phyloP scores from a whole-genome alignment of 1,140 invertebrate species.

The Drosophila paulistorum region DNA sequence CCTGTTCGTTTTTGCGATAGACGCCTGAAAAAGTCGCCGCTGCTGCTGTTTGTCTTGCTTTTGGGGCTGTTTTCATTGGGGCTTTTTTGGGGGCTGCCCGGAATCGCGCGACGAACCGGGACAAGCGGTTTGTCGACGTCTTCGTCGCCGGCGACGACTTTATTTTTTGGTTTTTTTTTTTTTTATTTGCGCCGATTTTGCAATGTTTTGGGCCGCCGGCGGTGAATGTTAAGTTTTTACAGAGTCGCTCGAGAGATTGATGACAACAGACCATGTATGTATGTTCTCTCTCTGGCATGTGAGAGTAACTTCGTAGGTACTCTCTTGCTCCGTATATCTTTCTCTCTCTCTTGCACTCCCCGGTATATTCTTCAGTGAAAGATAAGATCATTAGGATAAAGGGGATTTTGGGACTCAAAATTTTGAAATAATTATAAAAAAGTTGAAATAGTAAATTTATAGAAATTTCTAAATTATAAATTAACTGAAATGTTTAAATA shows the following conservation, averaged over 20 bases:
- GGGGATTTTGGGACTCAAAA: background rate
- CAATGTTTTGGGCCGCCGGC: conserved; percentile 65
- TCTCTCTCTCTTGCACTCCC: background rate
- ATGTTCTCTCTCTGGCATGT: conserved; percentile 19
- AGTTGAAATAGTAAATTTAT: background rate
- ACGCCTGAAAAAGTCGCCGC: conserved; percentile 71
- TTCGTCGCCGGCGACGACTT: conserved; percentile 65
- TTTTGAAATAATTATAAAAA: background rate
- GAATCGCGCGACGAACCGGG: conserved; percentile 48
- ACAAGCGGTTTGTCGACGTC: conserved; percentile 71
- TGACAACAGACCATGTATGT: conserved; percentile 31
- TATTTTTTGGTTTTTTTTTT: conserved; percentile 45
- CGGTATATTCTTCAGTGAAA: background rate
- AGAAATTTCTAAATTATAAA: background rate
- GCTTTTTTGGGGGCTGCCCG: conserved; percentile 26
- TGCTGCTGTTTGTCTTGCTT: conserved; percentile 43
- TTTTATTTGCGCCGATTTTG: conserved; percentile 75
- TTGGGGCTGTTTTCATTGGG: conserved; percentile 31
- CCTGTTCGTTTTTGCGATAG: conserved; percentile 83
- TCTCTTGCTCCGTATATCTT: background rate
- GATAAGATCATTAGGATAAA: conserved; percentile 33
- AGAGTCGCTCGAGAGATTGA: conserved; percentile 16
- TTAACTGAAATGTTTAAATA: background rate
- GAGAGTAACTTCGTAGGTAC: background rate
- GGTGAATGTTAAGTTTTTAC: conserved; percentile 46